Percentiles rank a stretch among this genome's conserved stretches.
phyloP scores from a whole-genome alignment of 2,888 invertebrate genomes.

The Drosophila anomalipes region DNA sequence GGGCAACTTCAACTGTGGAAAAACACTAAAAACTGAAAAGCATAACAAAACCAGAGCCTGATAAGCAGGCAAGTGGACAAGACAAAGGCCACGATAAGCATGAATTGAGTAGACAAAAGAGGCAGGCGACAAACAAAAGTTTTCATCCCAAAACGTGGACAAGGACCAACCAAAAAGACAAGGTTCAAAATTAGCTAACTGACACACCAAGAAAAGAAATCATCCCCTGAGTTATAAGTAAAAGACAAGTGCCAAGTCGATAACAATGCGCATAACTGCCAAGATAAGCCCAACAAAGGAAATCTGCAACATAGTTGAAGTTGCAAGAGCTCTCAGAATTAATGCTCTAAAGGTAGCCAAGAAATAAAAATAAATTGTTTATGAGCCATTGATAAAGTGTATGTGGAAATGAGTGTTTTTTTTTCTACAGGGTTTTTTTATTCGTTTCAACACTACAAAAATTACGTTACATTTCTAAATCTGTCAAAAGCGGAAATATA shows the following conservation, averaged over 20 bases:
- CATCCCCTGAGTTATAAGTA: constrained; percentile 51
- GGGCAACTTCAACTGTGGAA: constrained; percentile 54
- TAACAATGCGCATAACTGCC: constrained; percentile 34
- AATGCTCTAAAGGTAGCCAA: background rate
- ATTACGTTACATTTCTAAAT: background rate
- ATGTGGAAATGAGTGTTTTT: background rate
- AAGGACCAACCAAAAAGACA: constrained; percentile 28
- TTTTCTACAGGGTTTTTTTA: background rate
- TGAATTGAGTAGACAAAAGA: constrained; percentile 30
- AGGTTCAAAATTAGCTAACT: constrained; percentile 55
- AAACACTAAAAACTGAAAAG: constrained; percentile 33
- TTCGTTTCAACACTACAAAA: background rate
- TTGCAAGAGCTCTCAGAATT: constrained; percentile 6
- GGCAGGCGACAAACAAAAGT: constrained; percentile 33
- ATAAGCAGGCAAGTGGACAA: constrained; percentile 56
- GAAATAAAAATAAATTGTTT: background rate
- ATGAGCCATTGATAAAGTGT: background rate
- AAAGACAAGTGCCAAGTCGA: constrained; percentile 36
- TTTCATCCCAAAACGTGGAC: constrained; percentile 36
- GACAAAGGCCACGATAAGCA: constrained; percentile 42
- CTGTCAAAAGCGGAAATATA: background rate
- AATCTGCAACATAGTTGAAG: constrained; percentile 26
- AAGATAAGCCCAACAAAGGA: constrained; percentile 33
- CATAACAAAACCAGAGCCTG: constrained; percentile 48
- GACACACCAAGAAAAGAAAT: constrained; percentile 31